These are phyloP conservation scores for Dasyornis broadbenti DNA, from an alignment of 2,113 vertebrate genomes.

Conservation along the genomic window DNA sequence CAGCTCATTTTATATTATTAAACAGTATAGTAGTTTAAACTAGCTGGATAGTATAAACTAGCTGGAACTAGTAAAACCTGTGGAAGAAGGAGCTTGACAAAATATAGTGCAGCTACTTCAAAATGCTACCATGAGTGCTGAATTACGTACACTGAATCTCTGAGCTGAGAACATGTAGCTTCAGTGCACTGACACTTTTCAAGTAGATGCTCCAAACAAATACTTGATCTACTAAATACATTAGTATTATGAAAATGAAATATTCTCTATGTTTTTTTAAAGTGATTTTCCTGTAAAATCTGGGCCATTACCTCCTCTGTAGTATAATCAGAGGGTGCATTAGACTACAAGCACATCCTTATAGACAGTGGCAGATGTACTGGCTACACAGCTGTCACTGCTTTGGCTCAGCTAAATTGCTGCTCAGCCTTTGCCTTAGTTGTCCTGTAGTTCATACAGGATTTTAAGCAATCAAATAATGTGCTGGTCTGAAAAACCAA, in stretches of 20 bases:
- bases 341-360: neutral
- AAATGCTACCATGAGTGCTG: neutral
- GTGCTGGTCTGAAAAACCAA: neutral
- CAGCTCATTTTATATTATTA: neutral
- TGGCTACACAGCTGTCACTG: neutral
- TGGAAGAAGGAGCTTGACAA: neutral
- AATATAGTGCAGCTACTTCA: neutral
- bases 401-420: neutral
- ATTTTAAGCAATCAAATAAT: neutral
- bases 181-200: neutral
- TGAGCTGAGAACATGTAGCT: neutral
- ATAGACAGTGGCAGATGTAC: neutral
- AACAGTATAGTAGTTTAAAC: too few relatives aligned
- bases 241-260: neutral
- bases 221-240: neutral
- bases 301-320: neutral
- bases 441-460: neutral
- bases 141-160: neutral
- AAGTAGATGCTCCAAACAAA: neutral
- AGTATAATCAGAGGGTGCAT: neutral
- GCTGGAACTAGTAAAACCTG: neutral
- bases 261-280: neutral
- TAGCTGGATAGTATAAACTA: too few relatives aligned
- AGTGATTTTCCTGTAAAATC: neutral
- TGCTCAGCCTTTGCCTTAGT: neutral